Conservation (phyloP, 2,797 vertebrate species). For the Nothura maculosa region DNA sequence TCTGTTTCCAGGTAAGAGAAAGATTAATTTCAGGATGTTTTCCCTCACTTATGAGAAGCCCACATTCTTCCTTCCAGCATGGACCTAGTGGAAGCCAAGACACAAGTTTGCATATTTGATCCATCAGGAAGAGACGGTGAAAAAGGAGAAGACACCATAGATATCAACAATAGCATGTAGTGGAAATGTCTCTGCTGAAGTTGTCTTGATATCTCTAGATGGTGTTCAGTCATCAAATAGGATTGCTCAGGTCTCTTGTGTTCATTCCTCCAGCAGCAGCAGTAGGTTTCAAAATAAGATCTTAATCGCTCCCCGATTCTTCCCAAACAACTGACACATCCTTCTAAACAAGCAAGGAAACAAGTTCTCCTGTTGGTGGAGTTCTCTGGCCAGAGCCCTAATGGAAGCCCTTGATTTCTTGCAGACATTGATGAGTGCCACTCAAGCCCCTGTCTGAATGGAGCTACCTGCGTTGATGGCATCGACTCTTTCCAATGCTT, state of each 20-base stretch:
- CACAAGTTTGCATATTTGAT: background rate
- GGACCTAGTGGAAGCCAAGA: background rate
- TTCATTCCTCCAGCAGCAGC: constrained; percentile 55
- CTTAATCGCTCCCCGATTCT: background rate
- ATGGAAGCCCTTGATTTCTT: constrained; percentile 92
- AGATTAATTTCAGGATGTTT: background rate
- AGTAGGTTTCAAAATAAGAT: constrained; percentile 42
- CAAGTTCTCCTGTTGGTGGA: constrained; percentile 52
- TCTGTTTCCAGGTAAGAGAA: background rate
- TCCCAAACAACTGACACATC: background rate
- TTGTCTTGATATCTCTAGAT: background rate
- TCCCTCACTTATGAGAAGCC: background rate
- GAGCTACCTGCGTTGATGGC: constrained; percentile 96
- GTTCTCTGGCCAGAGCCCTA: constrained; percentile 84
- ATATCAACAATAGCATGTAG: background rate
- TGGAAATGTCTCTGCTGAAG: background rate
- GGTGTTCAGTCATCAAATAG: background rate
- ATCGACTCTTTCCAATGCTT: constrained; percentile 98
- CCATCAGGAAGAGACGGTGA: background rate
- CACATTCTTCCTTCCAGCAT: background rate
- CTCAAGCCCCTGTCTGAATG: constrained; percentile 96
- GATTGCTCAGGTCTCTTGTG: constrained; percentile 22
- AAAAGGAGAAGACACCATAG: background rate
- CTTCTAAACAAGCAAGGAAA: constrained; percentile 52
- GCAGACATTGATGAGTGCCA: constrained; percentile 97